These are phyloP conservation scores for Odontophorus gujanensis DNA, from an alignment of 2,113 vertebrate species.

Conservation along the genomic window DNA sequence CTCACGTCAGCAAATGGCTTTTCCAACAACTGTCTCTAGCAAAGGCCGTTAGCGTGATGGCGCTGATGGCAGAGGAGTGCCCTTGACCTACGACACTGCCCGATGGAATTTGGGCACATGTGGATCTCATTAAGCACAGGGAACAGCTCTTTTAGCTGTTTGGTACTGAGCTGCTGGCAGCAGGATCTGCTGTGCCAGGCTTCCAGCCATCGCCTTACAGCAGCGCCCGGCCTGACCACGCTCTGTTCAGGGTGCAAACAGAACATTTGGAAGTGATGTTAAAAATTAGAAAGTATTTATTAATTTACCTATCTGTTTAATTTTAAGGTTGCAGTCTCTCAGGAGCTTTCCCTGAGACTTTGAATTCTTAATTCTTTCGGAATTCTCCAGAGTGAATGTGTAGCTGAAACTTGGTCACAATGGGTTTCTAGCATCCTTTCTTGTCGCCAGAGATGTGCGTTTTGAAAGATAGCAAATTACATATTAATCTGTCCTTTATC, in stretches of 20 bases:
- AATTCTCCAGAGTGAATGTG: not conserved
- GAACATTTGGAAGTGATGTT: not conserved
- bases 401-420: not conserved
- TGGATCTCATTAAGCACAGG: slow-evolving; percentile 58
- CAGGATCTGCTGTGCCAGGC: not conserved
- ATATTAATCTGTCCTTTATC: not conserved
- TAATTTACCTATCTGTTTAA: not conserved
- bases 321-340: not conserved
- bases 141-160: slow-evolving; percentile 42
- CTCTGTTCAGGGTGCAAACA: fast-evolving
- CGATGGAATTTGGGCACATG: slow-evolving; percentile 55
- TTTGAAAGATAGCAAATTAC: not conserved
- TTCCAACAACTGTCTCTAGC: slow-evolving; percentile 27
- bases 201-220: not conserved
- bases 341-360: not conserved
- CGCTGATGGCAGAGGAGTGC: slow-evolving; percentile 72
- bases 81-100: slow-evolving; percentile 66
- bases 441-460: not conserved
- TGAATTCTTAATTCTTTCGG: not conserved
- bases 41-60: slow-evolving; percentile 12
- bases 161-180: slow-evolving; percentile 46
- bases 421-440: not conserved
- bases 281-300: not conserved
- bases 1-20: slow-evolving; percentile 44
- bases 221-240: not conserved